Evolutionary conservation across 2,888 invertebrate species (phyloP).

Genomic region (Pheosia gnoma): DNA sequence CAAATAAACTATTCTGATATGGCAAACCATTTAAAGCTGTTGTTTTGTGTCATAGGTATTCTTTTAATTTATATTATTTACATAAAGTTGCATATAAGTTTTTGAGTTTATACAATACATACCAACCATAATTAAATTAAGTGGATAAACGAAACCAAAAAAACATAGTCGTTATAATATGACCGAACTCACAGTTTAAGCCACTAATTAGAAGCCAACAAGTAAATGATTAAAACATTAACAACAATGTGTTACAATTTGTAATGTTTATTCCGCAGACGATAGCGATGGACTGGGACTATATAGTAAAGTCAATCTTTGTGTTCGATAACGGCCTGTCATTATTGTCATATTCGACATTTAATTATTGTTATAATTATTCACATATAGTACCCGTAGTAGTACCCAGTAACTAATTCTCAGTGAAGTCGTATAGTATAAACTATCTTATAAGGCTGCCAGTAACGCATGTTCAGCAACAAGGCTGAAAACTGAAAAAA

Average conservation of each 20-base stretch:
- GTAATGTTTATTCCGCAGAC: conserved; percentile 3
- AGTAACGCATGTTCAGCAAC: conserved; percentile 10
- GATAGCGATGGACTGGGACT: neutral
- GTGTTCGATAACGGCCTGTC: neutral
- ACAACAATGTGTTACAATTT: neutral
- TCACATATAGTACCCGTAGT: neutral
- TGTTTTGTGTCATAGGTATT: too few relatives aligned
- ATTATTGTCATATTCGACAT: neutral
- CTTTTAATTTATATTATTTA: too few relatives aligned
- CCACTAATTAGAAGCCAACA: neutral
- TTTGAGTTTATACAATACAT: too few relatives aligned
- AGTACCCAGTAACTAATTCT: too few relatives aligned
- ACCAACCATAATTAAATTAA: too few relatives aligned
- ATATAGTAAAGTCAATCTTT: neutral
- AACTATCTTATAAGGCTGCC: too few relatives aligned
- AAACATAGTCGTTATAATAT: too few relatives aligned
- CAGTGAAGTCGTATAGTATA: too few relatives aligned
- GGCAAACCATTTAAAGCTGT: too few relatives aligned
- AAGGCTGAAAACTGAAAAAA: conserved; percentile 24
- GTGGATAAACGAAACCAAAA: too few relatives aligned
- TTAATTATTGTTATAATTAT: neutral
- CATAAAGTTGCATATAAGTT: too few relatives aligned
- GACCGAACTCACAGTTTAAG: conserved; percentile 3
- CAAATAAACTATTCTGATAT: too few relatives aligned
- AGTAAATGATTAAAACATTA: neutral